Base-by-base conservation (phyloP, 2,888 invertebrate genomes). In the Lithophane ornitopus region DNA sequence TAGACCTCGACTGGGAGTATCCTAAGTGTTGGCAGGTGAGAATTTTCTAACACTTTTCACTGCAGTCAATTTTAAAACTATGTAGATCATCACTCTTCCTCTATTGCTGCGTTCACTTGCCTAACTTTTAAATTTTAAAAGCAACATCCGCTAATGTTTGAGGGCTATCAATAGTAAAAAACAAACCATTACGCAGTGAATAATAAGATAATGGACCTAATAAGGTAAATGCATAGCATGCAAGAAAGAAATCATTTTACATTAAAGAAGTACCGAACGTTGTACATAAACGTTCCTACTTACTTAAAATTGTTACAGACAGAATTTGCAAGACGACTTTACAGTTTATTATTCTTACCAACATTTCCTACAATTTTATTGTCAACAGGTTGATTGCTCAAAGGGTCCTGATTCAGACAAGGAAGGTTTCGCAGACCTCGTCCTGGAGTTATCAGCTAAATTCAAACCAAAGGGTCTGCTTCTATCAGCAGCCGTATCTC, bases 1-100 rank as follows among this genome's bases (percentile, higher is more conserved):
- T 99, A n/a, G 99, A 99, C 93, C 95, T 99, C 68, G 99, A 99
- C 91, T 99, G 99, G 99, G 99, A 99, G 91, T 99, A 99, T 94
- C 99, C 99, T 0, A 98, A 98, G 91, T 98, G 98, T 89, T 98
- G 98, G 98, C 98, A 98, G 97, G 98, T 89, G 66, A 82, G 82
- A 76, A 52, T 65, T 26, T 41, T 28, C 9, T 44, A 26, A 52
- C 12, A 16, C 6, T 22, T 12, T 44, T 44, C 22, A 52, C 14
- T 39, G n/a, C 16, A 54, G 1, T 11, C 3, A 28, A 52, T 67
- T 71, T 52, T 0, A 19, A 71, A 52, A 26, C 3, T 7, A 28
- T 41, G 19, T 34, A 66, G 28, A 49, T 22, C 28, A n/a, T 19
- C 12, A n/a, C 3, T 39, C 19, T n/a, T 54, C 52, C 16, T 39